A percentile compares a stretch with the other conserved stretches of the same genome.
phyloP scores from a whole-genome alignment of 1,140 invertebrate genomes.

The Leguminivora glycinivorella region DNA sequence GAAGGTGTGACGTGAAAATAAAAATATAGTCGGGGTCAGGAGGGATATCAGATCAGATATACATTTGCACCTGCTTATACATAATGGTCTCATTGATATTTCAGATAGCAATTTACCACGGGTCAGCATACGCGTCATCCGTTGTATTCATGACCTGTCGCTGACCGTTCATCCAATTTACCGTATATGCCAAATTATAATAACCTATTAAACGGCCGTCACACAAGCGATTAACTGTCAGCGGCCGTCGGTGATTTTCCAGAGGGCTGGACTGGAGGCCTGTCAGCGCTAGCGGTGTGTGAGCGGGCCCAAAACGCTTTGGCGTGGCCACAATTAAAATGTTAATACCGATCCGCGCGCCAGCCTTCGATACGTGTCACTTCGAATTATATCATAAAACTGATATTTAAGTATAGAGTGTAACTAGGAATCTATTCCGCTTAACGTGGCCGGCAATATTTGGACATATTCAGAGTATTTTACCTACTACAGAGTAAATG shows the following conservation, averaged over 20 bases:
- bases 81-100: background rate
- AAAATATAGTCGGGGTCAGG: background rate
- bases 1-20: constrained; percentile 5
- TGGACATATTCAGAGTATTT: background rate
- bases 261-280: constrained; percentile 35
- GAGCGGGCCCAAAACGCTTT: constrained; percentile 48
- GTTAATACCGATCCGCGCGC: constrained; percentile 52
- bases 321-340: constrained; percentile 70
- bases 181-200: constrained; percentile 56
- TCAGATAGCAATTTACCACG: background rate
- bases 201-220: constrained; percentile 67
- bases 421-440: background rate
- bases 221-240: constrained; percentile 61
- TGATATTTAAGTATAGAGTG: background rate
- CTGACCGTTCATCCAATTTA: constrained; percentile 44
- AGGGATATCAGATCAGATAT: background rate
- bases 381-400: background rate
- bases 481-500: background rate
- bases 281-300: constrained; percentile 39
- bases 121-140: constrained; percentile 31
- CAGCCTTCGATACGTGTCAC: background rate
- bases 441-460: background rate
- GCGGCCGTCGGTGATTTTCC: constrained; percentile 54
- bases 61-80: background rate
- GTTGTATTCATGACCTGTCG: constrained; percentile 21